Percentiles rank a stretch among this genome's conserved stretches.
Conservation (phyloP, 2,888 invertebrate species). For the Chymomyza amoena region DNA sequence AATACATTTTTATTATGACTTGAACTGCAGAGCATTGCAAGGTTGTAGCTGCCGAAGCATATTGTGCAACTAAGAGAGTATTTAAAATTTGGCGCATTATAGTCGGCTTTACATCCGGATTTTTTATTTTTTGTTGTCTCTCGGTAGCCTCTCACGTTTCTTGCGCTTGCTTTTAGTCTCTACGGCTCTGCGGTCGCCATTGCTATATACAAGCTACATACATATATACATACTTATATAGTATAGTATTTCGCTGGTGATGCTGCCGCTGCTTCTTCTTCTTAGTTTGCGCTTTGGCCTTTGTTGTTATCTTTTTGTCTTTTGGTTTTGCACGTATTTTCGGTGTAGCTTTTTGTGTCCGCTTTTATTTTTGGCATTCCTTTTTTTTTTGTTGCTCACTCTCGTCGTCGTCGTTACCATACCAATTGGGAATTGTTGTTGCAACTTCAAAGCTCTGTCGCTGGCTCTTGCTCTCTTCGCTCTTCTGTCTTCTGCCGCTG, state of each 20-base stretch:
- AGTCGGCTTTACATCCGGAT: background rate
- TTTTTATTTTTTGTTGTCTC: background rate
- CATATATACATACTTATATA: background rate
- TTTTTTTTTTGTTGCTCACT: background rate
- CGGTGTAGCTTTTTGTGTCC: background rate
- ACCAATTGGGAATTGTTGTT: constrained; percentile 18
- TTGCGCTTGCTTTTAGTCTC: background rate
- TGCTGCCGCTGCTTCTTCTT: background rate
- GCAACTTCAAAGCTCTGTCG: constrained; percentile 57
- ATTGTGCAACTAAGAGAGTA: background rate
- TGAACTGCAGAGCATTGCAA: too few relatives aligned
- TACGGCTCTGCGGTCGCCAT: background rate
- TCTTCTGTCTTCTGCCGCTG: background rate
- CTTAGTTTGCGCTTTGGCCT: background rate
- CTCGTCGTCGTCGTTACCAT: constrained; percentile 31
- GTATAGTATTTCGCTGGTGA: background rate
- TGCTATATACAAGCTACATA: background rate
- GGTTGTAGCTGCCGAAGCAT: background rate
- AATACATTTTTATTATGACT: too few relatives aligned
- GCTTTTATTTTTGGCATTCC: constrained; percentile 1
- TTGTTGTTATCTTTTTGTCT: background rate
- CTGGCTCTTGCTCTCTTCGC: background rate
- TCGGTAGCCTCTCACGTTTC: background rate
- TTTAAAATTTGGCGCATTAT: background rate
- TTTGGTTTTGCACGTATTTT: background rate